These are phyloP conservation scores for Mastomys natalensis DNA, from an alignment of 2,113 vertebrate species.

Conservation along the genomic window DNA sequence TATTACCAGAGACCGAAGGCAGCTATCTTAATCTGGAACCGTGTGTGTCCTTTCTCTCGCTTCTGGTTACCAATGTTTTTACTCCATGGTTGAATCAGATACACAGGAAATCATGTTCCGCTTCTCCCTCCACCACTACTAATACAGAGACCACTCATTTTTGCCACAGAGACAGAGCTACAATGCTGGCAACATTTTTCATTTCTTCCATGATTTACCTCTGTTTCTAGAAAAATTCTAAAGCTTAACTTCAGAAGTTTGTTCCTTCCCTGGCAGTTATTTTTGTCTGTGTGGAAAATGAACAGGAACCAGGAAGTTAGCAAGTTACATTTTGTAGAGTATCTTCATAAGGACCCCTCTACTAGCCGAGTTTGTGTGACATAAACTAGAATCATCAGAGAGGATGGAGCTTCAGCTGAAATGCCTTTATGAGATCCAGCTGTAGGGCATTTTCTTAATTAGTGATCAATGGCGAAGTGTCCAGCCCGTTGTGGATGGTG, in stretches of 20 bases:
- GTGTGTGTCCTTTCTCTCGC: neutral
- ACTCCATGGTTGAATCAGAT: constrained; percentile 39
- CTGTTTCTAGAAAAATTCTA: constrained; percentile 54
- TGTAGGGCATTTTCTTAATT: no score
- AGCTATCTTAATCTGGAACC: constrained; percentile 31
- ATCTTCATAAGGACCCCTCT: neutral
- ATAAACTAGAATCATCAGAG: no score
- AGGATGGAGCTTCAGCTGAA: no score
- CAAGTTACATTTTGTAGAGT: neutral
- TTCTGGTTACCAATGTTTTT: constrained; percentile 54
- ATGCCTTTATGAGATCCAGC: no score
- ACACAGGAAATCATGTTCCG: neutral
- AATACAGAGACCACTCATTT: constrained; percentile 50
- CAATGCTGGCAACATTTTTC: constrained; percentile 7
- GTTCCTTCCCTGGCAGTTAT: constrained; percentile 12
- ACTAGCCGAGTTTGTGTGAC: no score
- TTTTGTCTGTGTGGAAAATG: constrained; percentile 32
- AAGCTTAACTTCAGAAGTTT: constrained; percentile 22
- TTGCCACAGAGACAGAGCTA: constrained; percentile 25
- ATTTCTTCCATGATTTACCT: constrained; percentile 23
- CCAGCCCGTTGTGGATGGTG: no score
- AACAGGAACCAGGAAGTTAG: constrained; percentile 30
- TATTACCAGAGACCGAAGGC: constrained; percentile 33
- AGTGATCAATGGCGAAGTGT: no score
- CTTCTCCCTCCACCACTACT: neutral